phyloP scores from a whole-genome alignment of 2,113 vertebrate genomes.

The Melanerpes aurifrons region DNA sequence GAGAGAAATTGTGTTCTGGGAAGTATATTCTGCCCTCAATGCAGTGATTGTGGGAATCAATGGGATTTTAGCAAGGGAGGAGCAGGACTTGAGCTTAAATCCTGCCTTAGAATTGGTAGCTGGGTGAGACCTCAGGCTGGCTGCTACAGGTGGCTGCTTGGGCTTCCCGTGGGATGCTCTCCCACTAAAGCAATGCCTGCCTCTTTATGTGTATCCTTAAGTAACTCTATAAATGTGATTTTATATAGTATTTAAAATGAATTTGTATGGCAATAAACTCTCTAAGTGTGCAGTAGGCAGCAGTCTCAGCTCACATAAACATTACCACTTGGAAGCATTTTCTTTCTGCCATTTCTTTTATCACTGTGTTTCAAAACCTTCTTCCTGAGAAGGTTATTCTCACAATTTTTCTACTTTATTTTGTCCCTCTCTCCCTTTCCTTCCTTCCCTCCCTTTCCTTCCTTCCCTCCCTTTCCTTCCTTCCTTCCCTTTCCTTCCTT shows the following conservation, averaged over 20 bases:
- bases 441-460: too few relatives aligned
- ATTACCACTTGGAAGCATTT: not conserved
- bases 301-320: not conserved
- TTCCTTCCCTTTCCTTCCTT: too few relatives aligned
- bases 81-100: not conserved
- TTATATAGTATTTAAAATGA: not conserved
- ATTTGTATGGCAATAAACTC: not conserved
- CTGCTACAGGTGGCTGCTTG: accelerated
- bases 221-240: not conserved
- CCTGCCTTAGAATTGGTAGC: not conserved
- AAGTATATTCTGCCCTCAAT: not conserved
- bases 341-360: not conserved
- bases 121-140: not conserved
- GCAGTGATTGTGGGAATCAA: not conserved
- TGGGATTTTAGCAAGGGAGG: not conserved
- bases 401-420: not conserved
- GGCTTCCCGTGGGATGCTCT: not conserved
- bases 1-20: too few relatives aligned
- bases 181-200: not conserved
- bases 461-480: too few relatives aligned
- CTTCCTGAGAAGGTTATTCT: not conserved
- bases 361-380: not conserved
- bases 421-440: not conserved
- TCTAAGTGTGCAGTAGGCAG: not conserved
- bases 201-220: accelerated